Evolutionary conservation across 2,113 vertebrate species (phyloP), one percentile per base, ranked within the genome.

Genomic region (Ibidorhyncha struthersii): DNA sequence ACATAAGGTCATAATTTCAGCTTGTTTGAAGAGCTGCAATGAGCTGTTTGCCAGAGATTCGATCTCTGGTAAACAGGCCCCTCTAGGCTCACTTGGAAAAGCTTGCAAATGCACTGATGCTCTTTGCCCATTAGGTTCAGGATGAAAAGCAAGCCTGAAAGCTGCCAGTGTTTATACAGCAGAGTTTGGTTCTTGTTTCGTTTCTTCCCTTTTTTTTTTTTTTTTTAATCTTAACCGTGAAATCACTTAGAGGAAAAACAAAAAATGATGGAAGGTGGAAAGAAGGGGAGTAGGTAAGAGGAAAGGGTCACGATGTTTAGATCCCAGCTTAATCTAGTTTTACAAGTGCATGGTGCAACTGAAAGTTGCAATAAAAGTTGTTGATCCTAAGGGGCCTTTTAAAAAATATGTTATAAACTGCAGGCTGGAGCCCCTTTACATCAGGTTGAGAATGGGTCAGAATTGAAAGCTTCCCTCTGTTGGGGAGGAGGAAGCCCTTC

Each of bases 21-120:
- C 90, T 97, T 98, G 96, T 98, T 98, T 97, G 94, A 97, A 97
- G 96, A 98, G 89, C 93, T 85, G 83, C 76, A 92, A 78, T 66
- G 92, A 96, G 86, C 92, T 97, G 78, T 97, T 98, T 98, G 96
- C 97, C 95, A 82, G 95, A 97, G 97, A 98, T 98, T 97, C 67
- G 56, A 98, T 98, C 95, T 97, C 62, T 63, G 95, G 94, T 97
- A 97, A 98, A 97, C 96, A 97, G 94, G 90, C 92, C 96, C 86
- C 96, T 97, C 93, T 94, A 97, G 96, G 95, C 97, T 97, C 59
- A 41, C 96, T 97, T 95, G 91, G 96, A 98, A 98, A 97, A 86
- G 76, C 81, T 83, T 96, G 89, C 86, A 94, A 97, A 96, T 77
- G 93, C 86, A 79, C 21, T 66, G 91, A 91, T 2, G 65, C 91